A percentile compares a stretch with the other conserved stretches of the same genome.
Conservation (phyloP, 2,888 invertebrate species). For the Carpatolechia fugitivella region DNA sequence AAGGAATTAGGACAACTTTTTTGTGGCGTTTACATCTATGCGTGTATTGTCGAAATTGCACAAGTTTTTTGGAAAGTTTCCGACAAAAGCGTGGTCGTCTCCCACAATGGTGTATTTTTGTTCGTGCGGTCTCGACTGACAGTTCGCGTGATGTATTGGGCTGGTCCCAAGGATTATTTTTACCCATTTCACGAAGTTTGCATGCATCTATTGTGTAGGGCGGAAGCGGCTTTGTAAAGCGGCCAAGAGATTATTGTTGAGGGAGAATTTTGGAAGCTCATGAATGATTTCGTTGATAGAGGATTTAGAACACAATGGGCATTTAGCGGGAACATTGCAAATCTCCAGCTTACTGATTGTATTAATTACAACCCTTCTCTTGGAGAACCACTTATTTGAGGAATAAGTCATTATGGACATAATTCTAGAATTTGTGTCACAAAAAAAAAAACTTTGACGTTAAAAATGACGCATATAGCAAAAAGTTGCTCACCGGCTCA, state of each 20-base stretch:
- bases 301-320: conserved; percentile 56
- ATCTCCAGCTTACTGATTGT: conserved; percentile 31
- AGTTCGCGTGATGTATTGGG: conserved; percentile 77
- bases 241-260: conserved; percentile 61
- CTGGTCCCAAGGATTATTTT: conserved; percentile 73
- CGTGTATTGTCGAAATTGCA: conserved; percentile 67
- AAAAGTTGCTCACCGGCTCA: too few relatives aligned
- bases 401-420: background rate
- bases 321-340: conserved; percentile 21
- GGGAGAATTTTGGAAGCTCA: conserved; percentile 50
- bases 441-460: background rate
- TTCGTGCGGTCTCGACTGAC: conserved; percentile 75
- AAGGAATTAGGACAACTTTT: conserved; percentile 38
- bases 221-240: conserved; percentile 75
- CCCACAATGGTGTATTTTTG: conserved; percentile 75
- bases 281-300: conserved; percentile 45
- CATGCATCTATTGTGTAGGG: conserved; percentile 71
- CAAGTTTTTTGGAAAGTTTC: conserved; percentile 73
- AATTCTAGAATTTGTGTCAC: too few relatives aligned
- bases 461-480: too few relatives aligned
- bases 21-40: conserved; percentile 45
- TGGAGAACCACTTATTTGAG: conserved; percentile 1
- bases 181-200: conserved; percentile 77
- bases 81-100: conserved; percentile 61
- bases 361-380: conserved; percentile 4